These are phyloP conservation scores for Hexactinellida sp. DNA, from an alignment of 37 sponge, comb jelly and placozoan genomes.

Conservation along the genomic window DNA sequence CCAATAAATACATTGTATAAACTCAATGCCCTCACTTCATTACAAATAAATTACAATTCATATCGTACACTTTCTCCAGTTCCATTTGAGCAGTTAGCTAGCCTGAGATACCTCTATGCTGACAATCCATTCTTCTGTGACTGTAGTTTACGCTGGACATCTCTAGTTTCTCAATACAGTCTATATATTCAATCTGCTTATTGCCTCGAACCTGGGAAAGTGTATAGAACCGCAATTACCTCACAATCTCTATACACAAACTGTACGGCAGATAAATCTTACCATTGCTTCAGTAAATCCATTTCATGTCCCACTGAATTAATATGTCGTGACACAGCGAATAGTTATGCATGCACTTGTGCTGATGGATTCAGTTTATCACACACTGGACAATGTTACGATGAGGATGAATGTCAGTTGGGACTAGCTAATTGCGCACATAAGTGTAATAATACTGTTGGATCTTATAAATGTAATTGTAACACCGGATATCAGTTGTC, in stretches of 20 bases:
- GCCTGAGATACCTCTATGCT: not conserved
- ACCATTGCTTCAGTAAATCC: not conserved
- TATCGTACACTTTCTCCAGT: not conserved
- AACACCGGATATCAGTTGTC: not conserved
- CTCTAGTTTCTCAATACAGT: not conserved
- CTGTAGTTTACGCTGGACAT: slow-evolving; percentile 9
- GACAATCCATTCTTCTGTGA: slow-evolving; percentile 16
- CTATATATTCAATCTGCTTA: not conserved
- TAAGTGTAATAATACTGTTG: not conserved
- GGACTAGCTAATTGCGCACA: not conserved
- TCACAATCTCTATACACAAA: not conserved
- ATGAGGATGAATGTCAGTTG: not conserved
- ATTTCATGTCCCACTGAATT: not conserved
- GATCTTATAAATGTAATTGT: not conserved
- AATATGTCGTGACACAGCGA: not conserved
- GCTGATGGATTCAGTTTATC: not conserved
- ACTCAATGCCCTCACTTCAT: not conserved
- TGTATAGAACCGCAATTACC: not conserved
- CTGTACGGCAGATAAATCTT: not conserved
- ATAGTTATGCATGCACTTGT: not conserved
- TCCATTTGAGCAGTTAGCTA: not conserved
- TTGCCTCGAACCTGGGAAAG: not conserved
- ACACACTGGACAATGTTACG: not conserved
- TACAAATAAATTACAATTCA: not conserved
- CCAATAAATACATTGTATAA: not conserved